Conservation (phyloP, 2,888 invertebrate genomes). For the Acanthosepion pharaonis region DNA sequence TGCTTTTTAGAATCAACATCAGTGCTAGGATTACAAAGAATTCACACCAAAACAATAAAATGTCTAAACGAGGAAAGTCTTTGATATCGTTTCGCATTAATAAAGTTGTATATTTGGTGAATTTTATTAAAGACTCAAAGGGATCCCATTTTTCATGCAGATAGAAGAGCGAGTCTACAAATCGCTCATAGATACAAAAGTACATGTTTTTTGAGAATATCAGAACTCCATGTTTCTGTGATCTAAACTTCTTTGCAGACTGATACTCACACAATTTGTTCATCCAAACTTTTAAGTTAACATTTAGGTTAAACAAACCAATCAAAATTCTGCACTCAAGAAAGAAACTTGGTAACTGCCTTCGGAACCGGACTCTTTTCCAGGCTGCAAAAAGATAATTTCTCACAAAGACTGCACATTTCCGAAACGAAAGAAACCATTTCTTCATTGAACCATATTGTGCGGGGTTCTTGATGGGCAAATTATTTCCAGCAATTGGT, state of each 20-base stretch:
- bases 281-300: background rate
- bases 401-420: background rate
- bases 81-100: slow-evolving; percentile 48
- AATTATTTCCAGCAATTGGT: background rate
- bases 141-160: slow-evolving; percentile 54
- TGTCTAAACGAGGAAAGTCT: slow-evolving; percentile 54
- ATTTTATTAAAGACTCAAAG: slow-evolving; percentile 57
- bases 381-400: background rate
- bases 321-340: background rate
- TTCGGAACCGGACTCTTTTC: background rate
- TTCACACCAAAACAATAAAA: slow-evolving; percentile 62
- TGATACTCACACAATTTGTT: background rate
- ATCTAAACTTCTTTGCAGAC: background rate
- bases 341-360: background rate
- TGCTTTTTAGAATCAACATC: slow-evolving; percentile 55
- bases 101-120: slow-evolving; percentile 58
- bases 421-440: background rate
- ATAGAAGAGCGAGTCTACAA: slow-evolving; percentile 54
- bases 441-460: background rate
- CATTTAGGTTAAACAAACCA: background rate
- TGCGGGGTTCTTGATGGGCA: background rate
- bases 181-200: slow-evolving; percentile 48
- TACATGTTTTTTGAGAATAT: background rate
- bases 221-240: background rate
- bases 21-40: slow-evolving; percentile 57